Base-by-base conservation (phyloP, 2,888 invertebrate species). In the Orthosia incerta region DNA sequence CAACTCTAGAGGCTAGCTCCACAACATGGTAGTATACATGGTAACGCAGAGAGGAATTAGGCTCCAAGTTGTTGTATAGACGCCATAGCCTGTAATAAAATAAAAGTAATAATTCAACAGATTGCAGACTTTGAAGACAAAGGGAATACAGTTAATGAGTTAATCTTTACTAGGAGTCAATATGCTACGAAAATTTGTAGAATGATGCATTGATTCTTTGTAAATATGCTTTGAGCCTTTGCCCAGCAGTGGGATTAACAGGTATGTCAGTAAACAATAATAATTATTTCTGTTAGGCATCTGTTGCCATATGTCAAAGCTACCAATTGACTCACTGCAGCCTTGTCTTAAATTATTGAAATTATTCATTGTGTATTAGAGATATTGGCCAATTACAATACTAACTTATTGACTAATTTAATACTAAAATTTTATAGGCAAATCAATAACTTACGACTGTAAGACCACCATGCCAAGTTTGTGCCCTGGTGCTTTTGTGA, bases 1-100 rank as follows among this genome's bases (percentile, higher is more conserved):
- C 98, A 45, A 98, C 98, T 85, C 98, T 98, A 57, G 98, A 98
- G 0, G 99, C 99, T 71, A 99, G 97, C 94, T 98, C 98, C 31
- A 99, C 97, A 87, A 99, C 97, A 90, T 99, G 98, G 90, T 98
- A 98, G 94, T 99, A 99, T 18, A 99, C 98, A 91, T 98, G 98
- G 93, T 99, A 99, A 57, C 99, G 97, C 93, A 99, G 97, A 0
- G 98, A 97, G 1, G 98, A 98, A 83, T 97, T 97, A 79, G 98
- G 97, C 87, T 98, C 98, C 85, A 99, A 95, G 62, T 99, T 99
- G 94, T 99, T 99, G 92, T 99, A 99, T 69, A 99, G 94, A 76
- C 99, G 97, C 97, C 99, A 99, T 80, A 99, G 95, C 67, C 98
- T 98, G 91, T 67, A 97, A 96, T 39, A 64, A 39, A 60, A 50